Evolutionary conservation across 2,113 vertebrate species (phyloP).

Genomic region (Gnathonemus echidnorhynchus): DNA sequence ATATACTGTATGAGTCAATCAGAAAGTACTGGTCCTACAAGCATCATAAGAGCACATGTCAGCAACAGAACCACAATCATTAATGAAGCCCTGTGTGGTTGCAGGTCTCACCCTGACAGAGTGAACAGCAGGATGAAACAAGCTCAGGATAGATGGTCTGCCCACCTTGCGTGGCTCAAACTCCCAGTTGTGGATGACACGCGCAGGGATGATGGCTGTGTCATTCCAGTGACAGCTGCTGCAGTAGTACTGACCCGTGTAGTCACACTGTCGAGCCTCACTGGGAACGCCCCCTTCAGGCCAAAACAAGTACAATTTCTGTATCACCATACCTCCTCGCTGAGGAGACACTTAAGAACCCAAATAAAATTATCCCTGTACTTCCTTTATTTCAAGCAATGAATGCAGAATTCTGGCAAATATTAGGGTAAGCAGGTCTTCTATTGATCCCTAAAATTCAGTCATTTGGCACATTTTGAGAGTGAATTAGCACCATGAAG

Average conservation of each 20-base stretch:
- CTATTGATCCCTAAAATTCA: background rate
- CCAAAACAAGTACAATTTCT: slow-evolving; percentile 4
- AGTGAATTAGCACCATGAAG: background rate
- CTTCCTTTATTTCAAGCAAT: background rate
- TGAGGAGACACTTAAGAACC: background rate
- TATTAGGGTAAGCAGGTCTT: background rate
- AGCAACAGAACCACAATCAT: background rate
- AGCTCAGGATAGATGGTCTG: background rate
- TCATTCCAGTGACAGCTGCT: slow-evolving; percentile 97
- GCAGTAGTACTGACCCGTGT: slow-evolving; percentile 95
- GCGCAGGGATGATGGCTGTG: slow-evolving; percentile 78
- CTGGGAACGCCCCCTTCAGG: slow-evolving; percentile 75
- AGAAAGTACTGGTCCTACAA: background rate
- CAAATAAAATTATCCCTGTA: background rate
- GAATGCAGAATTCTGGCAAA: background rate
- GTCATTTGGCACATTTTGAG: background rate
- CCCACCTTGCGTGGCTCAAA: slow-evolving; percentile 86
- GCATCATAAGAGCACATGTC: background rate
- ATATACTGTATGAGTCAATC: background rate
- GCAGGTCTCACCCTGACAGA: background rate
- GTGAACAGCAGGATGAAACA: background rate
- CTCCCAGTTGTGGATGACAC: slow-evolving; percentile 98
- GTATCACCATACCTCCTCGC: background rate
- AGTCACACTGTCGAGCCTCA: slow-evolving; percentile 93
- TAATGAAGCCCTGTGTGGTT: background rate